A percentile compares a stretch with the other conserved stretches of the same genome.
These are phyloP conservation scores for Gouania willdenowi DNA, from an alignment of 2,797 vertebrate species.

Conservation along the genomic window DNA sequence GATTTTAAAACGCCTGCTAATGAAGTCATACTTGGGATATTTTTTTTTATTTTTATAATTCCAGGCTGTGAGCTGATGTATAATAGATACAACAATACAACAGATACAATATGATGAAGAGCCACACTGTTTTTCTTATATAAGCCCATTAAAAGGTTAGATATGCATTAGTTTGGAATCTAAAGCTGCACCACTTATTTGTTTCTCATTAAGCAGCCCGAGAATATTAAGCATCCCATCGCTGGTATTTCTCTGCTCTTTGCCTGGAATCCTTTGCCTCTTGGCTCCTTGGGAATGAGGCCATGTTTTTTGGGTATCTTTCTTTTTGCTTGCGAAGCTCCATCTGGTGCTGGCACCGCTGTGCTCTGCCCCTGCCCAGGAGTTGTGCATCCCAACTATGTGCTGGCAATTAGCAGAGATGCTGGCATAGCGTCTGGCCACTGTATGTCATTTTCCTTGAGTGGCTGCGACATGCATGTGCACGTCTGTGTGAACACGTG, in stretches of 20 bases:
- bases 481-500: conserved; percentile 9
- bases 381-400: conserved; percentile 71
- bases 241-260: conserved; percentile 41
- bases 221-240: conserved; percentile 29
- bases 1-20: conserved; percentile 58
- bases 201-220: conserved; percentile 48
- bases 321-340: conserved; percentile 62
- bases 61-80: conserved; percentile 23
- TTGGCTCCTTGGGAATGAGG: conserved; percentile 59
- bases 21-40: conserved; percentile 60
- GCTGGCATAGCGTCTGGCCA: conserved; percentile 56
- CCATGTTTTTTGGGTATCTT: conserved; percentile 64
- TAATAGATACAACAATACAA: conserved; percentile 25
- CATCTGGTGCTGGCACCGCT: conserved; percentile 68
- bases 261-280: conserved; percentile 55
- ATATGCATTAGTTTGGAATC: conserved; percentile 13
- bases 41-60: conserved; percentile 12
- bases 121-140: conserved; percentile 23
- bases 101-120: conserved; percentile 41
- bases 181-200: conserved; percentile 2
- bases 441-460: conserved; percentile 65
- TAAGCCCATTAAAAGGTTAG: conserved; percentile 11
- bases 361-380: conserved; percentile 66
- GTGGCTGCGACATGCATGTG: conserved; percentile 28
- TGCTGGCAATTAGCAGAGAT: conserved; percentile 74